Percentiles rank a stretch among this genome's conserved stretches.
These are phyloP conservation scores for Cettia cetti DNA, from an alignment of 2,113 vertebrate species.

Conservation along the genomic window DNA sequence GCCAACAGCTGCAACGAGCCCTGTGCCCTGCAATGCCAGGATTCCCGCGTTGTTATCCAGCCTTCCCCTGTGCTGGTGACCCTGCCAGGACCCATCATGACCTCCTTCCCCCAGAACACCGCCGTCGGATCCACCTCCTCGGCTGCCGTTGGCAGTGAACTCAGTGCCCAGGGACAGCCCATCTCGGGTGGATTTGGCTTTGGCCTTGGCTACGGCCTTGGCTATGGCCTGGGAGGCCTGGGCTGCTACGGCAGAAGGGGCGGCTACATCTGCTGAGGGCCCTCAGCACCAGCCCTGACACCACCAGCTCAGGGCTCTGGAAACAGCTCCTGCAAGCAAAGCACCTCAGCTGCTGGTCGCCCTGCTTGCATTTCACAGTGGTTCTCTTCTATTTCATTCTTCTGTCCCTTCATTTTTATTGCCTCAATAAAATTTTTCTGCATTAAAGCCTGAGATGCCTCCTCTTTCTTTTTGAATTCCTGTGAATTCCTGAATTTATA, in stretches of 20 bases:
- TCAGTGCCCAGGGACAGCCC: neutral
- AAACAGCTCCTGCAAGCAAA: too few relatives aligned
- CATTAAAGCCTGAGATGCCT: accelerated
- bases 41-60: accelerated
- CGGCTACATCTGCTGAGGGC: too few relatives aligned
- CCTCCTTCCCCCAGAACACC: neutral
- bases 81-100: neutral
- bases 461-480: too few relatives aligned
- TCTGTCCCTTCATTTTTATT: accelerated
- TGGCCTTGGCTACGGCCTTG: neutral
- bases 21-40: neutral
- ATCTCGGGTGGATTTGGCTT: neutral
- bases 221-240: too few relatives aligned
- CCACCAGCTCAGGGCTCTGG: too few relatives aligned
- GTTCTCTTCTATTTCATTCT: too few relatives aligned
- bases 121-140: neutral
- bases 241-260: too few relatives aligned
- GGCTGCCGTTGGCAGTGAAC: neutral
- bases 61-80: neutral
- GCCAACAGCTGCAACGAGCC: neutral
- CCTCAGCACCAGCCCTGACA: too few relatives aligned
- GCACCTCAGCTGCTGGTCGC: accelerated
- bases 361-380: accelerated
- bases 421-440: neutral
- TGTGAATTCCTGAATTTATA: too few relatives aligned